Evolutionary conservation across 2,113 vertebrate species (phyloP).

Genomic region (Carassius auratus): DNA sequence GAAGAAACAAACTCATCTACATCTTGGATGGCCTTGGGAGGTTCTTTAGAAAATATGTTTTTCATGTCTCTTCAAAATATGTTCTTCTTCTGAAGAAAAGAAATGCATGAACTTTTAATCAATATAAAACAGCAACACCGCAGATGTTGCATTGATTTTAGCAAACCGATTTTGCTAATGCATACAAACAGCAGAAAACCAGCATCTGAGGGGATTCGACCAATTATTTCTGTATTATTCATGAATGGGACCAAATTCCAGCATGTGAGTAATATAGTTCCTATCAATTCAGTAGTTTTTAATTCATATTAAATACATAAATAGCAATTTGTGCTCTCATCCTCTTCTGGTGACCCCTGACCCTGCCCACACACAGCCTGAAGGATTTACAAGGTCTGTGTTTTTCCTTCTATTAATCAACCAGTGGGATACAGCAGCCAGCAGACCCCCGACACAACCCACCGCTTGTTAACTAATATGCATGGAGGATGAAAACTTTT

Average conservation of each 20-base stretch:
- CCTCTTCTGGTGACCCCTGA: constrained; percentile 7
- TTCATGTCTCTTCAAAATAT: background rate
- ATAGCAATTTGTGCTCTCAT: constrained; percentile 22
- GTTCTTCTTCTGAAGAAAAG: background rate
- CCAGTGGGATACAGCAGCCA: constrained; percentile 23
- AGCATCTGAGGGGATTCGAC: background rate
- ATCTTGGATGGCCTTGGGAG: no score
- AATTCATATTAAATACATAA: constrained; percentile 41
- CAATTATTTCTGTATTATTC: constrained; percentile 48
- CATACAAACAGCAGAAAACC: constrained; percentile 12
- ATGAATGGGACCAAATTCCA: constrained; percentile 46
- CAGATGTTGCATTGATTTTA: background rate
- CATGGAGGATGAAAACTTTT: constrained; percentile 6
- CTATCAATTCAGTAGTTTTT: constrained; percentile 25
- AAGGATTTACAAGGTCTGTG: constrained; percentile 44
- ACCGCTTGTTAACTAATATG: constrained; percentile 32
- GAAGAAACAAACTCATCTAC: no score
- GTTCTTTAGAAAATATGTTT: no score
- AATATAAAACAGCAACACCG: background rate
- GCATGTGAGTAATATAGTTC: constrained; percentile 17
- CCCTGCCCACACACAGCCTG: constrained; percentile 26
- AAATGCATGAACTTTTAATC: background rate
- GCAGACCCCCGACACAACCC: constrained; percentile 37
- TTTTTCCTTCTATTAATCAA: constrained; percentile 43
- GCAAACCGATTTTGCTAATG: background rate